phyloP scores from a whole-genome alignment of 2,888 invertebrate genomes.

The Leptura quadrifasciata region DNA sequence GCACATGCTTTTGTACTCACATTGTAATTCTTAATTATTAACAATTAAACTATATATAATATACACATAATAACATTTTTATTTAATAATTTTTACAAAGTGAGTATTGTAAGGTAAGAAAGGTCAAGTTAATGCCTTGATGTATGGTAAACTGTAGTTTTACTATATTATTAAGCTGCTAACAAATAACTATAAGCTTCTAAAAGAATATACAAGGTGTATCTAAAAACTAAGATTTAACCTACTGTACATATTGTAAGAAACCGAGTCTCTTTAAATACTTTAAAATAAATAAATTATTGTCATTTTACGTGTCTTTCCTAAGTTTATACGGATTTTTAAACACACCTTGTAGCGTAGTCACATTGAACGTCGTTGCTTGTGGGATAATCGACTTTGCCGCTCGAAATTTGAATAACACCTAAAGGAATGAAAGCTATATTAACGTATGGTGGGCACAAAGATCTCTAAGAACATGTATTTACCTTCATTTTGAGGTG shows the following conservation, averaged over 20 bases:
- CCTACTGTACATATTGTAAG: conserved; percentile 37
- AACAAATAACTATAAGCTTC: conserved; percentile 51
- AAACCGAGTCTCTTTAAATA: conserved; percentile 22
- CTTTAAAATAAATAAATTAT: conserved; percentile 43
- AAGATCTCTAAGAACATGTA: too few relatives aligned
- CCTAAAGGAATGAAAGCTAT: too few relatives aligned
- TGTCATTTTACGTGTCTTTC: conserved; percentile 55
- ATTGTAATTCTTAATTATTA: conserved; percentile 58
- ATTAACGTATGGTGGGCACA: too few relatives aligned
- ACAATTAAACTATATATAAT: conserved; percentile 53
- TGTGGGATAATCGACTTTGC: too few relatives aligned
- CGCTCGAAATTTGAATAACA: too few relatives aligned
- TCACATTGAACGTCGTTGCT: neutral
- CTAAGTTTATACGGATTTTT: conserved; percentile 33
- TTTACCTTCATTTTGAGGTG: too few relatives aligned
- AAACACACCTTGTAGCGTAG: conserved; percentile 49
- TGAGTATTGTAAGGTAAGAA: conserved; percentile 71
- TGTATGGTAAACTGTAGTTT: conserved; percentile 71
- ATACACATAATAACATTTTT: conserved; percentile 60
- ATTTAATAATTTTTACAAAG: conserved; percentile 66
- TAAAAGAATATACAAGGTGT: conserved; percentile 52
- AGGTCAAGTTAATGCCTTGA: conserved; percentile 72
- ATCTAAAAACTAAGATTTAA: conserved; percentile 41
- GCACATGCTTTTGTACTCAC: conserved; percentile 66
- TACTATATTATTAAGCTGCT: conserved; percentile 57